Base-by-base conservation (phyloP, 1,140 invertebrate genomes). In the Drosophila tropicalis region DNA sequence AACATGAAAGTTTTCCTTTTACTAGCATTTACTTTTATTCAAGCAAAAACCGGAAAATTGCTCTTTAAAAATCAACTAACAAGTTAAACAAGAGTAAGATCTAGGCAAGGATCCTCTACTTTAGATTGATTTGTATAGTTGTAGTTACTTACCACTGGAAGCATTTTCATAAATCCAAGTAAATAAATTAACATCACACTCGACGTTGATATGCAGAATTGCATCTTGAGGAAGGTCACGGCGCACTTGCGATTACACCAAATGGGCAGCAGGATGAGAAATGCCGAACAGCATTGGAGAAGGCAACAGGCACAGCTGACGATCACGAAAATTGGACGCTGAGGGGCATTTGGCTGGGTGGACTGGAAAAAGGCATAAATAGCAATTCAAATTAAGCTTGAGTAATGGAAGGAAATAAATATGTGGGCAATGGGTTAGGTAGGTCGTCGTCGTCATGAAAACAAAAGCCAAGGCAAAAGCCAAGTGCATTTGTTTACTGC, bases 191-290 rank as follows among this genome's bases (percentile, higher is more conserved):
- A 92, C 94, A 95, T 95, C 17, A 94, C 93, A 22, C 93, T 93
- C 5, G 93, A 92, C 29, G 94, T 92, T 34, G 94, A 94, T 40
- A 92, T 90, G 75, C 94, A 95, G 78, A 94, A 95, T 75, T 95
- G 95, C 67, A 95, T 93, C 92, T 95, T 95, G 44, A 95, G 92
- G 92, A 95, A 95, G 74, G 95, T 94, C 25, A 95, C 86, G 86
- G 94, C 95, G 63, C 93, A 94, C 60, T 93, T 93, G 66, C 93
- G 93, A 67, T 93, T 94, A 83, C 93, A 94, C 93, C 94, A 95
- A 76, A 94, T 94, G 17, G 92, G 92, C 22, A 94, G 82, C 13
- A 95, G 91, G 56, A 95, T 92, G 40, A 94, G 82, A 5, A 93
- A 92, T 2, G 94, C 92, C 5, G 95, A 72, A 6, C 94, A 86